phyloP scores from a whole-genome alignment of 2,113 vertebrate species.

The Eidolon helvum region DNA sequence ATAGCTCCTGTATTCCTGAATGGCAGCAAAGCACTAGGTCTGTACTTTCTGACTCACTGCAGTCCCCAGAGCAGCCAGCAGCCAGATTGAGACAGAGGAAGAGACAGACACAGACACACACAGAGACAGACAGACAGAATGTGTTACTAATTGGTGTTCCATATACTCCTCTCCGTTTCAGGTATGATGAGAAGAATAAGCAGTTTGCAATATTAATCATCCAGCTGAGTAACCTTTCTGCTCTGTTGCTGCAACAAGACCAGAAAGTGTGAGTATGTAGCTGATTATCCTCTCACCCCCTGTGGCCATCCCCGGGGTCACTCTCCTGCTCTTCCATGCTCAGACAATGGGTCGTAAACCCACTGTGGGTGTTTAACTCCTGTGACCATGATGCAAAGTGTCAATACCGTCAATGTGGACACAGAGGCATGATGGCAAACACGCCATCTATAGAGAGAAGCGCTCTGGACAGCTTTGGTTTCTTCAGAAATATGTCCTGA shows the following conservation, averaged over 20 bases:
- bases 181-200: conserved; percentile 91
- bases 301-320: not conserved
- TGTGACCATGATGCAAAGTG: rapidly evolving
- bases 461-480: rapidly evolving
- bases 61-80: not conserved
- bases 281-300: not conserved
- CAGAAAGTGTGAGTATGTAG: conserved; percentile 90
- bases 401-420: rapidly evolving
- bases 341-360: not conserved
- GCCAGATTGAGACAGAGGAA: not conserved
- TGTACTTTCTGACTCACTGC: rapidly evolving
- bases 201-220: conserved; percentile 92
- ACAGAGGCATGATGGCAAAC: not conserved
- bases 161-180: conserved; percentile 56
- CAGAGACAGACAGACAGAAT: no score
- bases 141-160: not conserved
- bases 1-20: not conserved
- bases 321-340: not conserved
- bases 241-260: conserved; percentile 87
- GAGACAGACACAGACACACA: no score
- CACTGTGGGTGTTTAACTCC: rapidly evolving
- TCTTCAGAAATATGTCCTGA: not conserved
- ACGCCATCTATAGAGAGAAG: rapidly evolving
- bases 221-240: conserved; percentile 90
- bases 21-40: not conserved